These are phyloP conservation scores for Oxygymnocypris stewartii DNA, from an alignment of 2,113 vertebrate species.

Conservation along the genomic window DNA sequence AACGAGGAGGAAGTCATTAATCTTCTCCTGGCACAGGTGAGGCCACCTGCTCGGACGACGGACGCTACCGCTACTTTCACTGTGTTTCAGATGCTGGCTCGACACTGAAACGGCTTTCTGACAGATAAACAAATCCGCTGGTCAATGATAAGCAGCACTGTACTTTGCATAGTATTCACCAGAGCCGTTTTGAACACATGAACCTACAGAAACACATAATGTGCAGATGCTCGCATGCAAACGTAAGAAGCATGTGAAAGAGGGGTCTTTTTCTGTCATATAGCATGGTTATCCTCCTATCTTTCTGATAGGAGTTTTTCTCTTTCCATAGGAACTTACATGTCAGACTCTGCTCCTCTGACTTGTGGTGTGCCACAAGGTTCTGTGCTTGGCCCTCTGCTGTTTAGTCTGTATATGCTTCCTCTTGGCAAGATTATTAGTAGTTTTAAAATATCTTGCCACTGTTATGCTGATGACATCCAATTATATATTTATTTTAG, in stretches of 20 bases:
- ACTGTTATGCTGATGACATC: too few relatives aligned
- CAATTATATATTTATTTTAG: too few relatives aligned
- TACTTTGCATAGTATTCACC: background rate
- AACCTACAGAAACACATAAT: background rate
- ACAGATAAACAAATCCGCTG: slow-evolving; percentile 14
- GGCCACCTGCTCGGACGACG: background rate
- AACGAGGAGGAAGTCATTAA: slow-evolving; percentile 97
- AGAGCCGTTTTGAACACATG: background rate
- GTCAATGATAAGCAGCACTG: background rate
- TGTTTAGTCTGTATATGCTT: too few relatives aligned
- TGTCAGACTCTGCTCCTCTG: too few relatives aligned
- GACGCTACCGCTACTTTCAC: background rate
- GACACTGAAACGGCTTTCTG: background rate
- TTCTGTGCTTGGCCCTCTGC: too few relatives aligned
- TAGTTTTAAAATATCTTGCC: too few relatives aligned
- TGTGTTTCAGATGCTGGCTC: background rate
- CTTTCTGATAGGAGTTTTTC: too few relatives aligned
- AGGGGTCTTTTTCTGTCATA: background rate
- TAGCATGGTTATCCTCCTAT: background rate
- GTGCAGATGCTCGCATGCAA: background rate
- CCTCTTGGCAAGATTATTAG: too few relatives aligned
- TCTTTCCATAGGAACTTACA: too few relatives aligned
- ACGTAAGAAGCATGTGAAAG: background rate
- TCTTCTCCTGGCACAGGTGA: slow-evolving; percentile 93
- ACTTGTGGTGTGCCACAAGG: too few relatives aligned